Percentiles rank a stretch among this genome's conserved stretches.
These are phyloP conservation scores for Callimorpha dominula DNA, from an alignment of 2,888 invertebrate genomes.

Conservation along the genomic window DNA sequence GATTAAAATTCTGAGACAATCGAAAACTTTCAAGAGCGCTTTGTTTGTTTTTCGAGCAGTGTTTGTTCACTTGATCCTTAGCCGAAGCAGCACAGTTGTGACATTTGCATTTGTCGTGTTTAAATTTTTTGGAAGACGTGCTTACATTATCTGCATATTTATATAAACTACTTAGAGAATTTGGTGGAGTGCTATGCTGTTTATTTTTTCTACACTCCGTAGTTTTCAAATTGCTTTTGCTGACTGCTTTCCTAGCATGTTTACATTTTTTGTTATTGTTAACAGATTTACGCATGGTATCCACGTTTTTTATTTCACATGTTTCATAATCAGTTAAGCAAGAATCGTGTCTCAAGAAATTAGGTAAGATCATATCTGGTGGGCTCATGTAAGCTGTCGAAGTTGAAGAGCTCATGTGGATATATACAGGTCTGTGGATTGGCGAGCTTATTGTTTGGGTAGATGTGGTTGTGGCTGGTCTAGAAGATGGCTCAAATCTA, in stretches of 20 bases:
- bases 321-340: conserved; percentile 54
- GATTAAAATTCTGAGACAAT: conserved; percentile 39
- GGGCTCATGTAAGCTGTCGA: conserved; percentile 85
- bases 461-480: conserved; percentile 70
- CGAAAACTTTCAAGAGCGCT: conserved; percentile 34
- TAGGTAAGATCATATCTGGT: conserved; percentile 77
- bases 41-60: conserved; percentile 48
- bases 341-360: conserved; percentile 62
- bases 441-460: conserved; percentile 78
- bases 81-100: conserved; percentile 43
- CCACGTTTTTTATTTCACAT: conserved; percentile 46
- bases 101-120: conserved; percentile 44
- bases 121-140: conserved; percentile 17
- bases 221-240: conserved; percentile 30
- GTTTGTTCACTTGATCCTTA: conserved; percentile 27
- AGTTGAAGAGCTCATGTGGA: conserved; percentile 82
- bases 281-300: neutral
- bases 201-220: conserved; percentile 34
- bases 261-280: conserved; percentile 51
- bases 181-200: conserved; percentile 60
- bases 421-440: conserved; percentile 65
- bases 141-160: conserved; percentile 22
- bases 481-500: conserved; percentile 53
- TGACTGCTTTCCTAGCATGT: conserved; percentile 40
- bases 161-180: conserved; percentile 56